phyloP scores from a whole-genome alignment of 2,797 vertebrate species.

The Halcyon badia region DNA sequence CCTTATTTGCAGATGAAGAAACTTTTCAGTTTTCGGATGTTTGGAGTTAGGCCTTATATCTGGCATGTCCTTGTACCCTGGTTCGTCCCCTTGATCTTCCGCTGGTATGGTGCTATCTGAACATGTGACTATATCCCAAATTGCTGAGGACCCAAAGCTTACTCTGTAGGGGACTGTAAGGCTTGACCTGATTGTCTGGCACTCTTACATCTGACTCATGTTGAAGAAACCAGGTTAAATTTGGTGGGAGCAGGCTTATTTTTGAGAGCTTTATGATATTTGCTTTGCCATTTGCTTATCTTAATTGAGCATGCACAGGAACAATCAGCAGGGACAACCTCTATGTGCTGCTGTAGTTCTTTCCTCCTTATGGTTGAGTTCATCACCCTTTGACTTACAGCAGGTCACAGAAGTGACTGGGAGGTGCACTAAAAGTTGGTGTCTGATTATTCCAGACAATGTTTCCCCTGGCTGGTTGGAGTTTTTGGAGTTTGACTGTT shows the following conservation, averaged over 20 bases:
- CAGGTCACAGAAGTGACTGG: neutral
- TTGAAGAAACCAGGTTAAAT: neutral
- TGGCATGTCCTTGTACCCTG: neutral
- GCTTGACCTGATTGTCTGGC: neutral
- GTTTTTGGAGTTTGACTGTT: neutral
- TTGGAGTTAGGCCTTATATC: neutral
- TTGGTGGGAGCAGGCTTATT: neutral
- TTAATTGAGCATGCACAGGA: neutral
- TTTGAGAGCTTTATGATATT: neutral
- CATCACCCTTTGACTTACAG: neutral
- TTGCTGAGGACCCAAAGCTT: neutral
- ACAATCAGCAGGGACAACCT: neutral
- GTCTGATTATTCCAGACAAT: neutral
- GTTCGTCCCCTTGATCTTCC: neutral
- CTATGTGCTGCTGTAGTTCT: neutral
- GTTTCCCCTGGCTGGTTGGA: slow-evolving; percentile 11
- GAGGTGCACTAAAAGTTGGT: neutral
- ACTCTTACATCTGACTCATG: neutral
- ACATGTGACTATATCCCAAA: neutral
- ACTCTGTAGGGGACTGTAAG: neutral
- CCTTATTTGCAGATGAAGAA: neutral
- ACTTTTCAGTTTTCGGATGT: neutral
- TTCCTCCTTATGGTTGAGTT: neutral
- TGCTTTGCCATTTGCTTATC: neutral
- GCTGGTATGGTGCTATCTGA: neutral